phyloP scores from a whole-genome alignment of 2,888 invertebrate genomes.

The Apodemia duryi region DNA sequence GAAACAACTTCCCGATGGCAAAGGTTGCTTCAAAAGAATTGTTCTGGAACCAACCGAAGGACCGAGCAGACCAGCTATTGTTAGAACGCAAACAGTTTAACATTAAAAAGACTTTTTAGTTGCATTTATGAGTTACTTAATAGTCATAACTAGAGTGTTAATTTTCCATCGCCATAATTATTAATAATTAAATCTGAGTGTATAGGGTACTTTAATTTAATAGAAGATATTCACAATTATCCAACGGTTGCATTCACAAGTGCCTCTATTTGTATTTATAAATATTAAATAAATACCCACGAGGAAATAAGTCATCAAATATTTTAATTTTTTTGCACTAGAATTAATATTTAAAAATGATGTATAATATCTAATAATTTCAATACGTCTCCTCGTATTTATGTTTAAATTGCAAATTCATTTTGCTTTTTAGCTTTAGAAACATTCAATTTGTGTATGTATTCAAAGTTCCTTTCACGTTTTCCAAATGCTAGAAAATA shows the following conservation, averaged over 20 bases:
- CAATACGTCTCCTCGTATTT: no score
- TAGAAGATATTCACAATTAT: conserved; percentile 3
- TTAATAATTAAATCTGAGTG: not conserved
- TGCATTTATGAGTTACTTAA: conserved; percentile 11
- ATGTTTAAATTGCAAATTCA: no score
- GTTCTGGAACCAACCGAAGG: conserved; percentile 84
- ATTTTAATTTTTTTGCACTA: not conserved
- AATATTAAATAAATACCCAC: not conserved
- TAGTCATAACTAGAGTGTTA: conserved; percentile 5
- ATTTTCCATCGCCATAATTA: conserved; percentile 1
- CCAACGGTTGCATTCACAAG: conserved; percentile 18
- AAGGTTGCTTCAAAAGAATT: conserved; percentile 86
- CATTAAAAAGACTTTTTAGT: conserved; percentile 2
- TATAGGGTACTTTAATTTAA: not conserved
- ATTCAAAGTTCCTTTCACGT: no score
- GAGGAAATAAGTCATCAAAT: not conserved
- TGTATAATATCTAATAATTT: no score
- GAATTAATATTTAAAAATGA: not conserved
- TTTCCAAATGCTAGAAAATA: no score
- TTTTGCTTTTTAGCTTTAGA: no score
- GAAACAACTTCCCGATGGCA: conserved; percentile 84
- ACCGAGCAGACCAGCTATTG: conserved; percentile 48
- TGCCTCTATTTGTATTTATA: conserved; percentile 12
- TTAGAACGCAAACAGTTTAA: conserved; percentile 41
- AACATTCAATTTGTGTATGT: no score